Conservation (phyloP, 2,113 vertebrate species). For the Illadopsis cleaveri region DNA sequence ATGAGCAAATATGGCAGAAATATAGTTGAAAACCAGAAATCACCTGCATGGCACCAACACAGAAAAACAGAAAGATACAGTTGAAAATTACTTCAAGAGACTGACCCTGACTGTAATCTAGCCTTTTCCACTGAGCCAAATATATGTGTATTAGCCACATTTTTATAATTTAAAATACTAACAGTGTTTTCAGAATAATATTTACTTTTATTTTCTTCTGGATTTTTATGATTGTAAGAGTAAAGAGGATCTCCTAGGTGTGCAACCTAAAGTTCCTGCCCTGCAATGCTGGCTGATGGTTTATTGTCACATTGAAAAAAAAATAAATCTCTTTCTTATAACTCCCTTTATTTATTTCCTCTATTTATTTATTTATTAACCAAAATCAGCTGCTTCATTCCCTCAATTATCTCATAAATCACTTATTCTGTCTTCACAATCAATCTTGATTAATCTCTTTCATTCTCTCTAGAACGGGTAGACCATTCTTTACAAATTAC, state of each 20-base stretch:
- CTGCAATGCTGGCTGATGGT: background rate
- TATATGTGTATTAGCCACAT: background rate
- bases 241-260: background rate
- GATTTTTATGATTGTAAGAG: background rate
- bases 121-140: background rate
- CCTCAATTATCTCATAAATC: background rate
- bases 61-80: background rate
- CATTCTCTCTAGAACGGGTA: background rate
- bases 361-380: slow-evolving; percentile 2
- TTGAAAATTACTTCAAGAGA: background rate
- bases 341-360: background rate
- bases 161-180: background rate
- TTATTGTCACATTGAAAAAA: background rate
- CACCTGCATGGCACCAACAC: background rate
- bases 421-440: background rate
- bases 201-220: background rate
- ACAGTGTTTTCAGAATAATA: background rate
- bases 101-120: background rate
- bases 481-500: background rate
- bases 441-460: background rate
- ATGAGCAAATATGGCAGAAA: background rate
- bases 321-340: background rate
- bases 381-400: background rate
- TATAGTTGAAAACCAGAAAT: background rate
- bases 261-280: background rate